phyloP scores from a whole-genome alignment of 2,888 invertebrate species.

The Tiphia femorata region DNA sequence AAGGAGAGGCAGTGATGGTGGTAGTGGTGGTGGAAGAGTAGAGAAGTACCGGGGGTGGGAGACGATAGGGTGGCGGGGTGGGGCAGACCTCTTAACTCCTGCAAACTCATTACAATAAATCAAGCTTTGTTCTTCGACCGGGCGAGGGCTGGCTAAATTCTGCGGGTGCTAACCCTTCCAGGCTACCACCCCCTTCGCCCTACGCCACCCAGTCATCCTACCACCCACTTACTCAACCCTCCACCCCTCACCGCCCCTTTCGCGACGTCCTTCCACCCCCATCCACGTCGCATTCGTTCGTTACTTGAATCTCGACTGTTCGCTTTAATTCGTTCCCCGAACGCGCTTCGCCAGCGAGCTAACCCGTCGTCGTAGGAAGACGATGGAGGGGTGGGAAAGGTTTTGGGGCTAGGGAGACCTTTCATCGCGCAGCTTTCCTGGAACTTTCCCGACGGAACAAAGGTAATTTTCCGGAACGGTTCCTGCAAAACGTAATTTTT shows the following conservation, averaged over 20 bases:
- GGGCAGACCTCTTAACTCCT: constrained; percentile 66
- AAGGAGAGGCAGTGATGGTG: too few relatives aligned
- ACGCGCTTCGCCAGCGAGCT: neutral
- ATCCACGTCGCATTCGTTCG: constrained; percentile 17
- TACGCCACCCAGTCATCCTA: constrained; percentile 11
- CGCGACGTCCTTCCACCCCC: constrained; percentile 8
- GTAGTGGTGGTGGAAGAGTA: too few relatives aligned
- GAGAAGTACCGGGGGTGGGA: constrained; percentile 23
- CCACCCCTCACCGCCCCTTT: neutral
- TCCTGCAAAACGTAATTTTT: too few relatives aligned
- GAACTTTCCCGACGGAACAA: too few relatives aligned
- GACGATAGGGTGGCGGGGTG: constrained; percentile 19
- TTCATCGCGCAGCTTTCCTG: too few relatives aligned
- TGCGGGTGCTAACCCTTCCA: constrained; percentile 59
- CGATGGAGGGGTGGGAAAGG: neutral
- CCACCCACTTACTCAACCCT: constrained; percentile 4
- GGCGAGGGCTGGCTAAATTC: constrained; percentile 62
- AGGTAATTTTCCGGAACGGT: too few relatives aligned
- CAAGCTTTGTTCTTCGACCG: constrained; percentile 69
- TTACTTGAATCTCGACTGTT: constrained; percentile 19
- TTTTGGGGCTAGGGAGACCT: neutral
- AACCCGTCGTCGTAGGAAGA: neutral
- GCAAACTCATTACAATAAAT: constrained; percentile 70
- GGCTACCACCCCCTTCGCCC: constrained; percentile 12
- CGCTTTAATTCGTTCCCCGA: constrained; percentile 16